Base-by-base conservation (phyloP, 2,797 vertebrate genomes). In the Schizopygopsis pylzovi region DNA sequence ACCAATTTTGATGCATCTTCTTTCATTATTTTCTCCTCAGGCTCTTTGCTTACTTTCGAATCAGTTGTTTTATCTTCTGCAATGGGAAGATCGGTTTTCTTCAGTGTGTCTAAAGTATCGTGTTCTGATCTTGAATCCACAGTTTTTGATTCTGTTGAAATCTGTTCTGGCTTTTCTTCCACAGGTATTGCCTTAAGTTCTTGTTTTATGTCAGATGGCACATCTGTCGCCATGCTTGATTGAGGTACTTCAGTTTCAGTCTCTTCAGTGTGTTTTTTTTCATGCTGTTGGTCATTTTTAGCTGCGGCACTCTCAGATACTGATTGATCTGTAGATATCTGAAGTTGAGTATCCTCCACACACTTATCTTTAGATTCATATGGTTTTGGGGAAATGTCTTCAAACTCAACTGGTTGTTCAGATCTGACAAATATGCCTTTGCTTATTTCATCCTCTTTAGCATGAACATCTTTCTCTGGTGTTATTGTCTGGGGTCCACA, bases 251-350 rank as follows among this genome's bases (percentile, higher is more conserved):
- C 88, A 89, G 90, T 91, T 15, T 78, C 43, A 25, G 84, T 56
- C 89, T 93, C 92, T 71, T 93, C 92, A 63, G 91, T 84, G 72
- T 91, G 90, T 90, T 94, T 95, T 86, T 94, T 93, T 82, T 95
- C 93, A 73, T 93, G 67, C 20, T 85, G 49, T 45, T 86, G 41
- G 73, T 88, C 82, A 83, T 22, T 22, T 52, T 47, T 81, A 43
- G 68, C 33, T 37, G 15, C 15, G 4, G n/a, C 52, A 72, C 33
- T 80, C 16, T 83, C 54, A 41, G 56, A 52, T 54, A 22, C 18
- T 33, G 33, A 75, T 37, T 65, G 41, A 79, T 71, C 75, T n/a
- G 39, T 20, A 49, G 67, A 72, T 33, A 72, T 72, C 20, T 72
- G 59, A 82, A 73, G 81, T 67, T 67, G 65, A 72, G 65, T 52